Percentiles rank a stretch among this genome's conserved stretches.
phyloP scores from a whole-genome alignment of 2,797 vertebrate genomes.

The Xiphorhynchus erythropygius region DNA sequence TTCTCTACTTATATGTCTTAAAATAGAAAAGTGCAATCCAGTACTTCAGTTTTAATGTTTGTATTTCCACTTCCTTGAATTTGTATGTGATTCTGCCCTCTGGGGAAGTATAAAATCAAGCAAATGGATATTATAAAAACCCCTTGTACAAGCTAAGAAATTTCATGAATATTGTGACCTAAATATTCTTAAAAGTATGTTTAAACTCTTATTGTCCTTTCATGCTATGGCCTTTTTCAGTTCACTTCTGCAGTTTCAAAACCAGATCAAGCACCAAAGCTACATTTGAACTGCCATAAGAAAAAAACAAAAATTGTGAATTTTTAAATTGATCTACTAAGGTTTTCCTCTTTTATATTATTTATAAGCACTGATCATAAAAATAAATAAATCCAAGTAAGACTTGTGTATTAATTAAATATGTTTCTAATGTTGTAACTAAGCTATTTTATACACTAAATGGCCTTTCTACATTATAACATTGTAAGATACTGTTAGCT shows the following conservation, averaged over 20 bases:
- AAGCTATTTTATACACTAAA: not conserved
- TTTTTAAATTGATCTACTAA: not conserved
- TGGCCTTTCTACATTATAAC: not conserved
- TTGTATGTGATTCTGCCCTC: not conserved
- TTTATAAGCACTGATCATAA: not conserved
- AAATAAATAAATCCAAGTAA: not conserved
- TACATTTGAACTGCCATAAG: not conserved
- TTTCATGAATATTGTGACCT: not conserved
- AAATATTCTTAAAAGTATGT: not conserved
- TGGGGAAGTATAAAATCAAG: conserved; percentile 13
- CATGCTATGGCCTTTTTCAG: accelerated
- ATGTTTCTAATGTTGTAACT: not conserved
- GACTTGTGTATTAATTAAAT: not conserved
- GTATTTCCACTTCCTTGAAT: conserved; percentile 8
- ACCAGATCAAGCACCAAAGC: not conserved
- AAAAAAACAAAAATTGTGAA: no score
- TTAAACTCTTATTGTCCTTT: not conserved
- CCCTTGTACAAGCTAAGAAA: not conserved
- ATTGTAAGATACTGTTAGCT: accelerated
- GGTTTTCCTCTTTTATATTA: not conserved
- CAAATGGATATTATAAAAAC: not conserved
- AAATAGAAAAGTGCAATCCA: conserved; percentile 48
- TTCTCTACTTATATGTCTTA: conserved; percentile 12
- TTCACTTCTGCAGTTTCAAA: not conserved
- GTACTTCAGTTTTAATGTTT: not conserved